These are phyloP conservation scores for Eurypyga helias DNA, from an alignment of 2,113 vertebrate species.

Conservation along the genomic window DNA sequence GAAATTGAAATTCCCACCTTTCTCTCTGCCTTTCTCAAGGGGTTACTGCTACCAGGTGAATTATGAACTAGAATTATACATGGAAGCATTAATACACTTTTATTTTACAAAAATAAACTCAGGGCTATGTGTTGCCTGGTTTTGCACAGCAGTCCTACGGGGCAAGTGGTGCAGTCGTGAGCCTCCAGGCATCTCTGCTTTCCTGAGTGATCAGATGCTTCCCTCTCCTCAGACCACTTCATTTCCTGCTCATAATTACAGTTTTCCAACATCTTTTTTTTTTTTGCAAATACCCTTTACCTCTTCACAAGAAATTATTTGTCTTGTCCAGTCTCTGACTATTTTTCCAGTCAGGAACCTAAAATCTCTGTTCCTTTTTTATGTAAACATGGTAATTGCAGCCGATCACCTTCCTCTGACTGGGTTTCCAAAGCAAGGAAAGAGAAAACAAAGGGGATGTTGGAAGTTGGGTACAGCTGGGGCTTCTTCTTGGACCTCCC, in stretches of 20 bases:
- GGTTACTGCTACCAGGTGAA: background rate
- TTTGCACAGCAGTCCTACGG: background rate
- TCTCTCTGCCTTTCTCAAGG: background rate
- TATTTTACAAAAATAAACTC: constrained; percentile 37
- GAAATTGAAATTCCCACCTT: background rate
- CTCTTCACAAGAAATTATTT: background rate
- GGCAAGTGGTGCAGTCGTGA: background rate
- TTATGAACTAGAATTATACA: background rate
- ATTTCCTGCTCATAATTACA: background rate
- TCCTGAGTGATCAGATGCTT: background rate
- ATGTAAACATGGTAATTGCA: background rate
- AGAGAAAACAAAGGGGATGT: background rate
- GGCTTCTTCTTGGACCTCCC: background rate
- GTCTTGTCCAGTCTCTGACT: background rate
- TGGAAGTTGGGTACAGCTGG: background rate
- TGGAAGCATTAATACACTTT: background rate
- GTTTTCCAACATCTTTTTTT: background rate
- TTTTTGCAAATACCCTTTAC: background rate
- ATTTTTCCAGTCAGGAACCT: too few species aligned
- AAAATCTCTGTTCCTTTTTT: fast-evolving
- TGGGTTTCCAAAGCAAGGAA: background rate
- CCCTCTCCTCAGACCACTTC: background rate
- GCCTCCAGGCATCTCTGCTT: background rate
- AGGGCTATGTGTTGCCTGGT: fast-evolving
- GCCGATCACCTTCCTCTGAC: constrained; percentile 21